Evolutionary conservation across 2,888 invertebrate genomes (phyloP), one percentile per base, ranked within the genome.

Genomic region (Erannis defoliaria): DNA sequence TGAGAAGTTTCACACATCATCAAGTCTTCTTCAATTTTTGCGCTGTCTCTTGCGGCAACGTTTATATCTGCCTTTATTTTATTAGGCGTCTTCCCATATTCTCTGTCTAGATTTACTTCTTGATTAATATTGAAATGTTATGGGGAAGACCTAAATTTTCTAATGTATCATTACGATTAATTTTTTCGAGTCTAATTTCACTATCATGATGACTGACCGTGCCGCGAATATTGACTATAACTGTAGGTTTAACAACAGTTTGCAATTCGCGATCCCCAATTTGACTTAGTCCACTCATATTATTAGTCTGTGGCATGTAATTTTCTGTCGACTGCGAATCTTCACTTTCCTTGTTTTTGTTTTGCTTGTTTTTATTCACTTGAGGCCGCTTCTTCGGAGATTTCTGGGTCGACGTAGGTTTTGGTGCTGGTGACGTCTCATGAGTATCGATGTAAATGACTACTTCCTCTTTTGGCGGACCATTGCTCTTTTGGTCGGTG

Each of bases 111-210:
- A 55, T 89, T 90, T 0, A 93, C 83, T 75, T 92, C 91, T 78
- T 93, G 93, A 40, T 88, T 90, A 1, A 93, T 93, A 60, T 93
- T 89, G 55, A 93, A 93, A 93, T 75, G 45, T 89, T 92, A 19
- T 85, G 85, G 0, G 85, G 81, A 14, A 79, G 64, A 6, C 78
- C 75, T 9, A 64, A 73, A 4, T 80, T 81, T 21, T 76, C 73
- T 9, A 64, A 73, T 5, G 80, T 81, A 23, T 76, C 73, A 19
- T 83, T 85, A 14, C 75, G 78, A 14, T 77, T 78, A 62, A 81
- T 78, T 56, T 85, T 82, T 62, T 88, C 85, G 1, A 93, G 72
- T 68, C 72, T 82, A 14, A 91, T 87, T 33, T 90, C 90, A 42
- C 89, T 88, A 16, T 93, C 93, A 59, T 77, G 80, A 50, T 92